Percentiles rank a stretch among this genome's conserved stretches.
Evolutionary conservation across 2,888 invertebrate genomes (phyloP).

Genomic region (Leptogaster cylindrica): DNA sequence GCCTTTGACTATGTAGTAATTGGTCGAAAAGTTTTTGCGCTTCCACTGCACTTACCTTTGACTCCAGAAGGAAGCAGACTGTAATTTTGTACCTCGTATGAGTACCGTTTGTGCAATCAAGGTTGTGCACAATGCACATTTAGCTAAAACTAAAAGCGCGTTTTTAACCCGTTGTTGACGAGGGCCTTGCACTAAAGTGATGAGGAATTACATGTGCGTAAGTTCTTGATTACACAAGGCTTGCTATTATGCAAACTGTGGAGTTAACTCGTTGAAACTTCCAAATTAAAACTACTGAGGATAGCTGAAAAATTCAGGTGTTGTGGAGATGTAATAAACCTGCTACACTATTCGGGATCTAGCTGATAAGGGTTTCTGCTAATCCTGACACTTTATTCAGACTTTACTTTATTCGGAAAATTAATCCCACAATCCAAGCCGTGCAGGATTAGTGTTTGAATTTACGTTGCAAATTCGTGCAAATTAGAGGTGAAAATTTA

Average conservation of each 20-base stretch:
- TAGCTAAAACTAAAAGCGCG: constrained; percentile 19
- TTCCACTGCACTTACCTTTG: constrained; percentile 33
- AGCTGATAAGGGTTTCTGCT: too few species aligned
- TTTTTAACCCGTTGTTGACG: background rate
- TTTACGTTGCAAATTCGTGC: too few species aligned
- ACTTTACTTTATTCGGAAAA: too few species aligned
- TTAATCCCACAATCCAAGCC: too few species aligned
- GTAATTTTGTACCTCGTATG: constrained; percentile 26
- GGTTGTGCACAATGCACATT: constrained; percentile 28
- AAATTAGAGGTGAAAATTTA: too few species aligned
- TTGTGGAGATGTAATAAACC: too few species aligned
- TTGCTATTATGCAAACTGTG: background rate
- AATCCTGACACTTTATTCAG: too few species aligned
- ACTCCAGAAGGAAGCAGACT: constrained; percentile 20
- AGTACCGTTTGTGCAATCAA: constrained; percentile 29
- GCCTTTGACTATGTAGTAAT: constrained; percentile 26
- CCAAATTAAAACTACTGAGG: constrained; percentile 18
- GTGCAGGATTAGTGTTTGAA: too few species aligned
- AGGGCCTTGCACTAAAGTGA: background rate
- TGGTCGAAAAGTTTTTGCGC: constrained; percentile 33
- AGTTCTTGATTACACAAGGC: constrained; percentile 17
- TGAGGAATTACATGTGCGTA: constrained; percentile 7
- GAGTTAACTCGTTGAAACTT: constrained; percentile 17
- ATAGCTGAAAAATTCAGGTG: too few species aligned
- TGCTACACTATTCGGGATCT: too few species aligned